phyloP scores from a whole-genome alignment of 1,140 invertebrate genomes.

The Caerostris extrusa region DNA sequence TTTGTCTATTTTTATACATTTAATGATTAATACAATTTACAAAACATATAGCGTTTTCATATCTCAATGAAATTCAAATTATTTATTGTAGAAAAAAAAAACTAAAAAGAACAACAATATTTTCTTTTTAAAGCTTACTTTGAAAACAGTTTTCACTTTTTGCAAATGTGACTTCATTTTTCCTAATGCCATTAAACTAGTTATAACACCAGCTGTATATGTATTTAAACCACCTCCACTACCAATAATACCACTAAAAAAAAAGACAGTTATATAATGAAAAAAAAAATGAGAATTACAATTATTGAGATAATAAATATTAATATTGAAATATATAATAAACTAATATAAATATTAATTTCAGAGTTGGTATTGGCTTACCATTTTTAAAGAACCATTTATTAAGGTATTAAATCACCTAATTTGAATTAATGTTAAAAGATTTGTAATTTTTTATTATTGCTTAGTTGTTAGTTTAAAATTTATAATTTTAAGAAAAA shows the following conservation, averaged over 20 bases:
- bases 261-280: background rate
- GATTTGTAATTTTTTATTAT: too few relatives aligned
- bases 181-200: conserved; percentile 83
- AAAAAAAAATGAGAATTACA: too few relatives aligned
- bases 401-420: too few relatives aligned
- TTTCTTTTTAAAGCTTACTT: conserved; percentile 32
- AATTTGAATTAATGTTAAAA: too few relatives aligned
- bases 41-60: background rate
- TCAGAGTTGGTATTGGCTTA: too few relatives aligned
- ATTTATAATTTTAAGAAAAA: too few relatives aligned
- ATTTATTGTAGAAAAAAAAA: background rate
- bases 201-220: conserved; percentile 84
- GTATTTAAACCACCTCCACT: conserved; percentile 86
- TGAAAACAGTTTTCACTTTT: conserved; percentile 67
- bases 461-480: too few relatives aligned
- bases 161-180: conserved; percentile 71
- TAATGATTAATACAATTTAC: background rate
- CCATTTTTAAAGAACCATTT: too few relatives aligned
- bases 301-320: too few relatives aligned
- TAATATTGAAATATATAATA: too few relatives aligned
- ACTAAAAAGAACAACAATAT: background rate
- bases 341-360: too few relatives aligned
- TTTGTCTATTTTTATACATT: too few relatives aligned
- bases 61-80: background rate
- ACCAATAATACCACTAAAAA: conserved; percentile 82